Evolutionary conservation across 92 coral and sea anemone species (phyloP).

Genomic region (Phenganax marumi): DNA sequence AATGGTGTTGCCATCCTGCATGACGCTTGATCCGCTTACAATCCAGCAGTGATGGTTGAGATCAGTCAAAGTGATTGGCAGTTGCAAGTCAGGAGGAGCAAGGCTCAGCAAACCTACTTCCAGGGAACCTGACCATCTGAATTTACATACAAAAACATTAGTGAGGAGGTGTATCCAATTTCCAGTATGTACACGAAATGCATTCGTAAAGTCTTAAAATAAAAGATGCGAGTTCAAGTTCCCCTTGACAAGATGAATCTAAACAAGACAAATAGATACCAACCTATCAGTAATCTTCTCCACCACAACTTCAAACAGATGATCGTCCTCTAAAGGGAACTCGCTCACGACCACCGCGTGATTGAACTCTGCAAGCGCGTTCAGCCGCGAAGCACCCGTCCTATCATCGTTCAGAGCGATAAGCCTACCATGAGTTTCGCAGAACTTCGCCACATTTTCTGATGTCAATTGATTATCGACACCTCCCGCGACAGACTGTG

Average conservation of each 20-base stretch:
- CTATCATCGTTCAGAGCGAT: constrained; percentile 80
- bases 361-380: constrained; percentile 89
- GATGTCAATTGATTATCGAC: constrained; percentile 68
- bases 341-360: constrained; percentile 93
- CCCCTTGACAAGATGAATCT: too few relatives aligned
- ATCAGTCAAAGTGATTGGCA: constrained; percentile 91
- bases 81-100: constrained; percentile 67
- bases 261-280: not conserved
- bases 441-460: constrained; percentile 45
- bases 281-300: constrained; percentile 79
- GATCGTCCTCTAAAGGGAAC: constrained; percentile 78
- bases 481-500: constrained; percentile 38
- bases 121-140: constrained; percentile 1
- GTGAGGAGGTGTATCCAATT: not conserved
- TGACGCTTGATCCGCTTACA: constrained; percentile 84
- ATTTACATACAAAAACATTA: not conserved
- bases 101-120: constrained; percentile 67
- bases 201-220: too few relatives aligned
- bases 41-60: constrained; percentile 85
- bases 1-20: constrained; percentile 83
- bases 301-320: constrained; percentile 68
- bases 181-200: too few relatives aligned
- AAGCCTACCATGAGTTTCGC: constrained; percentile 79
- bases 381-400: constrained; percentile 80
- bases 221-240: too few relatives aligned